Evolutionary conservation across 1,140 invertebrate genomes (phyloP).

Genomic region (Mycetomoellerius zeteki): DNA sequence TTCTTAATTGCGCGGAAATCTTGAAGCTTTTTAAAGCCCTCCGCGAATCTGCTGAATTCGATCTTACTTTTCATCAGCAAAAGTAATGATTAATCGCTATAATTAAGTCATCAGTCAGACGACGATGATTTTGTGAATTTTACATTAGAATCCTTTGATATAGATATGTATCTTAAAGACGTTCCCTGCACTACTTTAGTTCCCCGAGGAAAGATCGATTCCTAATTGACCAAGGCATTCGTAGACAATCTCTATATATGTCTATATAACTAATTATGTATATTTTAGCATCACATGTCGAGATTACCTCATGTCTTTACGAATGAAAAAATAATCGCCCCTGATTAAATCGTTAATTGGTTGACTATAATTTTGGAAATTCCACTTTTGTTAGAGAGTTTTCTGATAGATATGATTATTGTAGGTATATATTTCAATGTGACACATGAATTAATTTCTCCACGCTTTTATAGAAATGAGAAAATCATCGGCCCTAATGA

Average conservation of each 20-base stretch:
- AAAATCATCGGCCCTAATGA: constrained; percentile 42
- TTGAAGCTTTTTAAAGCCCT: not conserved
- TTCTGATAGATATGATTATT: constrained; percentile 45
- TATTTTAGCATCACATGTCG: not conserved
- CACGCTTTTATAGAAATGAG: constrained; percentile 32
- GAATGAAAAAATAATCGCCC: constrained; percentile 44
- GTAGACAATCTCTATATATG: not conserved
- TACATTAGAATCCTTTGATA: not conserved
- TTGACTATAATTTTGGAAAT: constrained; percentile 25
- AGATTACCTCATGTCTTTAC: not conserved
- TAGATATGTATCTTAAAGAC: not conserved
- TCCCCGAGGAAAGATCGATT: constrained; percentile 10
- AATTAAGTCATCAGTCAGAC: constrained; percentile 34
- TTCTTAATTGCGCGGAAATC: constrained; percentile 64
- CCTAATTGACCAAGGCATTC: not conserved
- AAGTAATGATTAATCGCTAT: constrained; percentile 10
- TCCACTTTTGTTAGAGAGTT: constrained; percentile 20
- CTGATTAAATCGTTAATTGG: constrained; percentile 37
- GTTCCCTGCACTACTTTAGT: not conserved
- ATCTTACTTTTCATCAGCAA: not conserved
- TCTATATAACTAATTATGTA: constrained; percentile 8
- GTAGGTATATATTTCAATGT: constrained; percentile 28
- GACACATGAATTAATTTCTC: constrained; percentile 13
- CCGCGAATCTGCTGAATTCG: not conserved
- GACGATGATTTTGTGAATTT: constrained; percentile 37